These are phyloP conservation scores for Barbus barbus DNA, from an alignment of 2,113 vertebrate species.

Conservation along the genomic window DNA sequence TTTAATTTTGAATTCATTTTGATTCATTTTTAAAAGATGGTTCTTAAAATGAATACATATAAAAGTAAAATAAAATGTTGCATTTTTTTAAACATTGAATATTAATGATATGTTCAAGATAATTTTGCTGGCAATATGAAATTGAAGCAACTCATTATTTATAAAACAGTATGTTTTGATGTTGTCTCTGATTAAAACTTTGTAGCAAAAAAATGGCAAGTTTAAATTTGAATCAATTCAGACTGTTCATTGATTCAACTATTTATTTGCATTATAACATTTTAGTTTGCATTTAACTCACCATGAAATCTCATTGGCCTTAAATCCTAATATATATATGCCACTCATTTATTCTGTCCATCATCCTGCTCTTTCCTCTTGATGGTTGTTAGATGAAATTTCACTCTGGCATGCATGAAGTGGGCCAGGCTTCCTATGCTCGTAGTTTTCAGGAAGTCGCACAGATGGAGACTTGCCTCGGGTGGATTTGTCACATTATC, in stretches of 20 bases:
- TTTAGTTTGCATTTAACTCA: not conserved
- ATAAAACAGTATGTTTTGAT: not conserved
- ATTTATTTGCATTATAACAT: not conserved
- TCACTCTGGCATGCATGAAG: slow-evolving; percentile 3
- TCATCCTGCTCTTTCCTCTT: not conserved
- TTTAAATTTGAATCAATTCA: not conserved
- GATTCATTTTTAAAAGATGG: not conserved
- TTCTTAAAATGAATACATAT: not conserved
- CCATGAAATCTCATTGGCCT: not conserved
- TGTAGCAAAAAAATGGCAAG: not conserved
- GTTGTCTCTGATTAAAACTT: not conserved
- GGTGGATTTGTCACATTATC: slow-evolving; percentile 33
- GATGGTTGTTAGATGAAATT: not conserved
- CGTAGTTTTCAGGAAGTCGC: not conserved
- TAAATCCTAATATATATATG: not conserved
- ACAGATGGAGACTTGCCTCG: slow-evolving; percentile 42
- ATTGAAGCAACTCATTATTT: not conserved
- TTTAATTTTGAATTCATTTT: not conserved
- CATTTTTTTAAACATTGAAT: not conserved
- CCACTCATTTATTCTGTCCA: not conserved
- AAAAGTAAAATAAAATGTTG: not conserved
- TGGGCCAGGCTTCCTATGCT: not conserved
- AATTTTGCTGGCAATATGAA: not conserved
- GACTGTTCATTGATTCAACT: too few relatives aligned
- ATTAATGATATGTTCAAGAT: not conserved